Evolutionary conservation across 2,888 invertebrate genomes (phyloP).

Genomic region (Zygogramma bicolorata): DNA sequence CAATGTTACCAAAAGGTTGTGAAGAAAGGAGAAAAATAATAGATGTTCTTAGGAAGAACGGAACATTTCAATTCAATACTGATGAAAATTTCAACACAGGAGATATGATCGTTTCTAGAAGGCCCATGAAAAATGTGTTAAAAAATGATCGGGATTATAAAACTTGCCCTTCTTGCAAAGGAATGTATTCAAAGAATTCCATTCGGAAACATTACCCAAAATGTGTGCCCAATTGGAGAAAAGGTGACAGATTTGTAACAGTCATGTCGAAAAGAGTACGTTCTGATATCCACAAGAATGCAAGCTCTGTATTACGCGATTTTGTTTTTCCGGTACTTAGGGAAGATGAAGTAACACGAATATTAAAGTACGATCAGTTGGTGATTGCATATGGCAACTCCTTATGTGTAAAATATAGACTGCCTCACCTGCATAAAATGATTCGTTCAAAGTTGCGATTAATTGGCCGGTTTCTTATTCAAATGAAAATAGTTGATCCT

Average conservation of each 20-base stretch:
- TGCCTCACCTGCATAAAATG: too few species aligned
- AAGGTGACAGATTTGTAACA: too few species aligned
- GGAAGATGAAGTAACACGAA: too few species aligned
- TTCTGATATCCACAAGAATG: slow-evolving; percentile 17
- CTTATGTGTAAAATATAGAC: too few species aligned
- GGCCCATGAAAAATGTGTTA: not conserved
- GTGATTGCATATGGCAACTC: too few species aligned
- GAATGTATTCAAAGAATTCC: too few species aligned
- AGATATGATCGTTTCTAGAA: slow-evolving; percentile 19
- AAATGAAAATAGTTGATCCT: slow-evolving; percentile 4
- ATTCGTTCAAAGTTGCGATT: slow-evolving; percentile 6
- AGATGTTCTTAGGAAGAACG: slow-evolving; percentile 10
- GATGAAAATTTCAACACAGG: slow-evolving; percentile 14
- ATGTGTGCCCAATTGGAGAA: too few species aligned
- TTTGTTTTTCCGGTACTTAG: too few species aligned
- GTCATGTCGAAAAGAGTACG: too few species aligned
- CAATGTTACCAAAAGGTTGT: slow-evolving; percentile 16
- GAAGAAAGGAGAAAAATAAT: slow-evolving; percentile 18
- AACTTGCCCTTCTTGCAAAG: slow-evolving; percentile 19
- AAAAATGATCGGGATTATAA: slow-evolving; percentile 7
- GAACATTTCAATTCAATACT: slow-evolving; percentile 16
- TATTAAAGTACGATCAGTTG: too few species aligned
- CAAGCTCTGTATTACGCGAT: too few species aligned
- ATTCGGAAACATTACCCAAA: too few species aligned
- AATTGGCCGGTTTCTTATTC: slow-evolving; percentile 13